phyloP scores from a whole-genome alignment of 2,797 vertebrate genomes.

The Holocentrus rufus region DNA sequence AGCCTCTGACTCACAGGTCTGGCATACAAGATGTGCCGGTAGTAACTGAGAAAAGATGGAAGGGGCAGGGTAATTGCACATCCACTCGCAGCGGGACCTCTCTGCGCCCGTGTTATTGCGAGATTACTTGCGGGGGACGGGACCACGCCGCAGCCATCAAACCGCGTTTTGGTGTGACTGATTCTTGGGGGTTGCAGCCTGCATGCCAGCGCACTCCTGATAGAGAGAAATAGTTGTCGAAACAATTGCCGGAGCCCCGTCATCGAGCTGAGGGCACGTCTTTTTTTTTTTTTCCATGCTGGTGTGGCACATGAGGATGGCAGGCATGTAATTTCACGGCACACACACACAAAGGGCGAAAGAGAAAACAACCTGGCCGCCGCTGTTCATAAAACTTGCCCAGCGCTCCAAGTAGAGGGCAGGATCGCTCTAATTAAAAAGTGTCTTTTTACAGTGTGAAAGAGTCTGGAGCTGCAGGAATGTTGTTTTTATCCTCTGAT shows the following conservation, averaged over 20 bases:
- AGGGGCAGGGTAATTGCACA: slow-evolving; percentile 59
- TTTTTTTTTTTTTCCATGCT: no score
- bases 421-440: slow-evolving; percentile 79
- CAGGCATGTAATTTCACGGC: slow-evolving; percentile 71
- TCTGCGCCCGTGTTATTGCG: slow-evolving; percentile 60
- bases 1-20: slow-evolving; percentile 49
- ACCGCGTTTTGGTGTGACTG: slow-evolving; percentile 23
- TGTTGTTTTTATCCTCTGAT: slow-evolving; percentile 81
- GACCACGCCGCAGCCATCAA: slow-evolving; percentile 52
- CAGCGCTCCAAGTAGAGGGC: slow-evolving; percentile 58
- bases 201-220: slow-evolving; percentile 25
- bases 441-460: slow-evolving; percentile 73
- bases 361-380: slow-evolving; percentile 61
- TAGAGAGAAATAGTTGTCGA: slow-evolving; percentile 50
- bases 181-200: slow-evolving; percentile 21
- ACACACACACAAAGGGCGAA: slow-evolving; percentile 53
- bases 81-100: slow-evolving; percentile 47
- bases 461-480: slow-evolving; percentile 75
- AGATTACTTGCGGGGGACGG: slow-evolving; percentile 63
- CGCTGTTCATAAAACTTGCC: slow-evolving; percentile 59
- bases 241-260: slow-evolving; percentile 63
- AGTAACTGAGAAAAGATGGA: slow-evolving; percentile 51
- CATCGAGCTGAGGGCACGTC: slow-evolving; percentile 68
- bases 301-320: slow-evolving; percentile 51
- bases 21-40: slow-evolving; percentile 48